A percentile compares a stretch with the other conserved stretches of the same genome.
Conservation (phyloP, 2,797 vertebrate species). For the Dromococcyx pavoninus region DNA sequence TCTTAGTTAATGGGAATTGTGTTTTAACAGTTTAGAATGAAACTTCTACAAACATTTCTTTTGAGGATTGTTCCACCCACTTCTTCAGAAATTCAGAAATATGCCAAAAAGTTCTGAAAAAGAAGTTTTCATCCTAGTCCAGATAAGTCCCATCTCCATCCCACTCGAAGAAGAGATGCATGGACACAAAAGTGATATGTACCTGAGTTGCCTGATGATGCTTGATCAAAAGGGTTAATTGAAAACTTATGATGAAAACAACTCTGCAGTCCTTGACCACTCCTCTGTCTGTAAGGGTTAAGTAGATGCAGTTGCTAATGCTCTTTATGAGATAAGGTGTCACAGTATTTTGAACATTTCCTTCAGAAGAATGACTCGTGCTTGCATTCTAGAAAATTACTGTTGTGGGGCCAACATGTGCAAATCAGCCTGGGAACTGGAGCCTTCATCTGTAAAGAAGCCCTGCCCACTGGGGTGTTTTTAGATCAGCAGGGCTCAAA, state of each 20-base stretch:
- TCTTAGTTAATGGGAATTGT: neutral
- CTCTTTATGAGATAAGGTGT: neutral
- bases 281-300: neutral
- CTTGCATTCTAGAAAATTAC: neutral
- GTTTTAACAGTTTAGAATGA: neutral
- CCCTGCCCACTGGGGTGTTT: neutral
- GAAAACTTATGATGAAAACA: neutral
- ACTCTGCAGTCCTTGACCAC: neutral
- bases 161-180: accelerated
- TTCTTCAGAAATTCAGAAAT: neutral
- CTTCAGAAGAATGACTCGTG: neutral
- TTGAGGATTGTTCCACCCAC: neutral
- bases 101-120: neutral
- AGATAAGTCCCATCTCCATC: neutral
- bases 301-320: neutral
- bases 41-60: neutral
- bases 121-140: neutral
- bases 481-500: slow-evolving; percentile 25
- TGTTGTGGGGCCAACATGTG: neutral
- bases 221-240: neutral
- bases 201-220: neutral
- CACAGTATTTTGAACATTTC: neutral
- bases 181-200: neutral
- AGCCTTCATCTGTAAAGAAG: neutral
- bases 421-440: neutral